Conservation (phyloP, 2,113 vertebrate genomes). For the Progne subis region DNA sequence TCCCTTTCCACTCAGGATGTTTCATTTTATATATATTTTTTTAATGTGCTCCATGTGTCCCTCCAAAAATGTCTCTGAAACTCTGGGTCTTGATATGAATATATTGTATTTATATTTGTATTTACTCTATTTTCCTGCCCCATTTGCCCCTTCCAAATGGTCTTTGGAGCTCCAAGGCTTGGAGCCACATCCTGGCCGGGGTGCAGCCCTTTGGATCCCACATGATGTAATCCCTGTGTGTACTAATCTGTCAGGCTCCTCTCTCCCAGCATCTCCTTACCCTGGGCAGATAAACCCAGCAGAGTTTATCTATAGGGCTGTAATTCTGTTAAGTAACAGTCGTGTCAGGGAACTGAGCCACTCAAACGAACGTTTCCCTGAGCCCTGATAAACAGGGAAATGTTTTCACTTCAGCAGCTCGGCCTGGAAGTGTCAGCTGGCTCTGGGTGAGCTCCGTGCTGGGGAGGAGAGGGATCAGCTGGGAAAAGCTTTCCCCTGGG, state of each 20-base stretch:
- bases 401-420: conserved; percentile 10
- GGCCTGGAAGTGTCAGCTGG: background rate
- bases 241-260: background rate
- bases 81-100: background rate
- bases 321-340: conserved; percentile 52
- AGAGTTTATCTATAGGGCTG: conserved; percentile 53
- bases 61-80: background rate
- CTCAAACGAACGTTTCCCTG: conserved; percentile 14
- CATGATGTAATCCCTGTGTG: background rate
- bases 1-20: background rate
- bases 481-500: background rate
- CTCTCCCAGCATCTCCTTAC: background rate
- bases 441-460: background rate
- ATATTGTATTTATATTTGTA: background rate
- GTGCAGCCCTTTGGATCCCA: background rate
- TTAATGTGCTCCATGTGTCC: background rate
- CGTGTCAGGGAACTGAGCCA: background rate
- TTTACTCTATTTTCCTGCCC: background rate
- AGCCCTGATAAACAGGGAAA: conserved; percentile 27
- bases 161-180: background rate
- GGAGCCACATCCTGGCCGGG: background rate
- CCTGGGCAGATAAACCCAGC: background rate
- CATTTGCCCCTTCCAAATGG: background rate
- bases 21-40: background rate
- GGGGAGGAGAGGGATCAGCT: background rate